Evolutionary conservation across 2,888 invertebrate species (phyloP).

Genomic region (Gandaritis pyraliata): DNA sequence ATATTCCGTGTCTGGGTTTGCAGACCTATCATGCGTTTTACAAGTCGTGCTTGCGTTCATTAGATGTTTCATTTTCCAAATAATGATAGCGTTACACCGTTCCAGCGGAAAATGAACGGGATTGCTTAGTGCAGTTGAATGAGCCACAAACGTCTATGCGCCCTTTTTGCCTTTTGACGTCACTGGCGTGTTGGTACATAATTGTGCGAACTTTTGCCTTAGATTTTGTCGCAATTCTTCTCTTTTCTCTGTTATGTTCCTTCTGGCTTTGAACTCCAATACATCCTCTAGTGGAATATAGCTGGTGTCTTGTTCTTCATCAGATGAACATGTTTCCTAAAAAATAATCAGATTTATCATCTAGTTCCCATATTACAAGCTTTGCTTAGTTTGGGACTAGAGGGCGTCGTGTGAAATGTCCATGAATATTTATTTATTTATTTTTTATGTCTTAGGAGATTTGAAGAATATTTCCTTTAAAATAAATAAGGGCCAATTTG

Average conservation of each 20-base stretch:
- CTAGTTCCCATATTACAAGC: no score
- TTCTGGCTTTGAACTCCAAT: constrained; percentile 92
- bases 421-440: no score
- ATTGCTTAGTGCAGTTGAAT: constrained; percentile 54
- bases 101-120: constrained; percentile 23
- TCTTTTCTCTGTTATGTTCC: constrained; percentile 91
- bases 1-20: background rate
- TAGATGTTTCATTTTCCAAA: background rate
- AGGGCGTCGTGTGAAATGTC: no score
- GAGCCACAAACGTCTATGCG: constrained; percentile 47
- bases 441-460: no score
- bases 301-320: constrained; percentile 90
- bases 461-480: no score
- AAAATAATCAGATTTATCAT: background rate
- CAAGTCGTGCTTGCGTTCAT: background rate
- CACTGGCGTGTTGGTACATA: constrained; percentile 86
- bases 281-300: constrained; percentile 96
- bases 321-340: constrained; percentile 91
- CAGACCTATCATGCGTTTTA: background rate
- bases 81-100: constrained; percentile 20
- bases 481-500: no score
- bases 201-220: constrained; percentile 91
- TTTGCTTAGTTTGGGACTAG: no score
- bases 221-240: constrained; percentile 92
- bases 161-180: constrained; percentile 55